Conservation (phyloP, 2,797 vertebrate species). For the Chaunax sp. region DNA sequence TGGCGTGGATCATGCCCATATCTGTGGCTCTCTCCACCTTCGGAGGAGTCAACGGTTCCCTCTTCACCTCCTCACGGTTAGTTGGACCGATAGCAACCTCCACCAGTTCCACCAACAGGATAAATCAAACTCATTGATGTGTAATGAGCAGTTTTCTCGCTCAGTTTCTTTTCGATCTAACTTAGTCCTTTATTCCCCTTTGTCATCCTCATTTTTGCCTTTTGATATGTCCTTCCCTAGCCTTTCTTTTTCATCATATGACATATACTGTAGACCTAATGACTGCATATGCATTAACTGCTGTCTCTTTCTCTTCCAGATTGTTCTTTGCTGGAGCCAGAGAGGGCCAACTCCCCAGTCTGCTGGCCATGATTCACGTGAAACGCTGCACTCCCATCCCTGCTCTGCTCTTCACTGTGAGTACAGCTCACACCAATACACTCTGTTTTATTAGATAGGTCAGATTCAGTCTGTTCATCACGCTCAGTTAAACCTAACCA, state of each 20-base stretch:
- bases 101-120: neutral
- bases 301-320: constrained; percentile 66
- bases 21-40: constrained; percentile 95
- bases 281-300: no score
- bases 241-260: neutral
- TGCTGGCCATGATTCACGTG: constrained; percentile 95
- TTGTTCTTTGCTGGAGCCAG: constrained; percentile 94
- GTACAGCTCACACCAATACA: constrained; percentile 25
- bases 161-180: neutral
- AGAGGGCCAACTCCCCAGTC: constrained; percentile 92
- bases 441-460: neutral
- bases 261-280: neutral
- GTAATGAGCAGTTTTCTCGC: neutral
- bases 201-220: neutral
- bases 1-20: constrained; percentile 98
- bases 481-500: neutral
- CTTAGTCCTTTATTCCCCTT: neutral
- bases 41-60: constrained; percentile 94
- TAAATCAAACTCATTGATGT: neutral
- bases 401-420: constrained; percentile 92
- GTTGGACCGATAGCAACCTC: constrained; percentile 38
- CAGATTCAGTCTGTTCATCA: neutral
- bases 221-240: neutral
- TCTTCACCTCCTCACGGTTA: constrained; percentile 94
- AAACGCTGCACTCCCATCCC: constrained; percentile 94